Conservation (phyloP, 2,888 invertebrate species). For the Drosophila buzzatii region DNA sequence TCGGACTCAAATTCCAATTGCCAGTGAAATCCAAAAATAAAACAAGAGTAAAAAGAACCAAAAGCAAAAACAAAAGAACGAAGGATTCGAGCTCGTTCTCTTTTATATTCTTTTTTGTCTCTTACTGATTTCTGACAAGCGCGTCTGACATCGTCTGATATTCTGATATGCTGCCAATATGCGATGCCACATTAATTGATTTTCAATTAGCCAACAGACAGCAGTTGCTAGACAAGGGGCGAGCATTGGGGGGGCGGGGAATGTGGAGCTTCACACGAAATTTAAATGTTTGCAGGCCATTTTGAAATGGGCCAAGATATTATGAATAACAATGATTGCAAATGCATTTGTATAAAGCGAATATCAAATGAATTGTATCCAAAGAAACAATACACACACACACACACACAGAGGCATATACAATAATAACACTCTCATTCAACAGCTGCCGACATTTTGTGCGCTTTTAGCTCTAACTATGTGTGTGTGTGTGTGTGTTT, state of each 20-base stretch:
- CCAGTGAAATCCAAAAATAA: slow-evolving; percentile 30
- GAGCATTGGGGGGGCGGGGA: background rate
- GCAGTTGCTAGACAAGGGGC: slow-evolving; percentile 4
- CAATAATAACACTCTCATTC: slow-evolving; percentile 13
- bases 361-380: slow-evolving; percentile 49
- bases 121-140: slow-evolving; percentile 47
- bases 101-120: slow-evolving; percentile 20
- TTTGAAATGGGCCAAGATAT: slow-evolving; percentile 54
- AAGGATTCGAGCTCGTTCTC: slow-evolving; percentile 58
- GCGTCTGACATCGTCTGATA: slow-evolving; percentile 39
- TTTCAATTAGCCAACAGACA: slow-evolving; percentile 73
- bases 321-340: slow-evolving; percentile 53
- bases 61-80: slow-evolving; percentile 39
- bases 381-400: slow-evolving; percentile 33
- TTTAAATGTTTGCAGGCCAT: slow-evolving; percentile 44
- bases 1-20: slow-evolving; percentile 35
- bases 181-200: slow-evolving; percentile 73
- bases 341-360: slow-evolving; percentile 45
- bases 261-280: slow-evolving; percentile 9
- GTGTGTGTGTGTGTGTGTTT: background rate
- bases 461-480: slow-evolving; percentile 11
- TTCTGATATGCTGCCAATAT: slow-evolving; percentile 53
- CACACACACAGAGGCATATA: background rate
- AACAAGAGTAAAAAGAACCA: background rate
- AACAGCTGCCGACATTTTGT: slow-evolving; percentile 75